These are phyloP conservation scores for Agonopterix subpropinquella DNA, from an alignment of 2,888 invertebrate genomes.

Conservation along the genomic window DNA sequence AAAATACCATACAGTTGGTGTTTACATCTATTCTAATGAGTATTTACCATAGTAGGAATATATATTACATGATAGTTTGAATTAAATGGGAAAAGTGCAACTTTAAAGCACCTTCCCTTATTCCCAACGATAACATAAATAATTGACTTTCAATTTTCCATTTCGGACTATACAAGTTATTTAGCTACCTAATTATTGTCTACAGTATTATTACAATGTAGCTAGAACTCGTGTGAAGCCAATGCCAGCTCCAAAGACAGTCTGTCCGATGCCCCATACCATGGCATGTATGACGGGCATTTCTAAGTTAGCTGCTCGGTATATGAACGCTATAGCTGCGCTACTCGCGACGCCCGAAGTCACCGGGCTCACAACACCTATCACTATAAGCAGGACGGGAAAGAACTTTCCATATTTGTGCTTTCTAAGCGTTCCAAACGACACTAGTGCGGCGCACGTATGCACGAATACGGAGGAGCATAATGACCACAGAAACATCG, in stretches of 20 bases:
- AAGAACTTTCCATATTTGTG: constrained; percentile 97
- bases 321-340: constrained; percentile 95
- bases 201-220: constrained; percentile 80
- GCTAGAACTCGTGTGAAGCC: constrained; percentile 96
- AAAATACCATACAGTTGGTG: background rate
- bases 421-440: constrained; percentile 93
- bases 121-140: constrained; percentile 31
- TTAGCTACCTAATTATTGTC: constrained; percentile 7
- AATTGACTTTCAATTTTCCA: constrained; percentile 43
- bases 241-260: constrained; percentile 89
- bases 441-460: constrained; percentile 91
- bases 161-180: constrained; percentile 19
- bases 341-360: constrained; percentile 93
- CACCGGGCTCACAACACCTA: constrained; percentile 92
- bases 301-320: constrained; percentile 89
- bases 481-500: constrained; percentile 96
- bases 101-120: constrained; percentile 34
- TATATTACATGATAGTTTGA: constrained; percentile 15
- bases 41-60: constrained; percentile 22
- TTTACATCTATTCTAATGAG: constrained; percentile 21
- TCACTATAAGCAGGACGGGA: constrained; percentile 89
- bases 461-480: constrained; percentile 96
- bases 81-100: constrained; percentile 21
- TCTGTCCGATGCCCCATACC: constrained; percentile 97
- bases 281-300: constrained; percentile 95